Conservation (phyloP, 2,888 invertebrate genomes). For the Coleophora flavipennella region DNA sequence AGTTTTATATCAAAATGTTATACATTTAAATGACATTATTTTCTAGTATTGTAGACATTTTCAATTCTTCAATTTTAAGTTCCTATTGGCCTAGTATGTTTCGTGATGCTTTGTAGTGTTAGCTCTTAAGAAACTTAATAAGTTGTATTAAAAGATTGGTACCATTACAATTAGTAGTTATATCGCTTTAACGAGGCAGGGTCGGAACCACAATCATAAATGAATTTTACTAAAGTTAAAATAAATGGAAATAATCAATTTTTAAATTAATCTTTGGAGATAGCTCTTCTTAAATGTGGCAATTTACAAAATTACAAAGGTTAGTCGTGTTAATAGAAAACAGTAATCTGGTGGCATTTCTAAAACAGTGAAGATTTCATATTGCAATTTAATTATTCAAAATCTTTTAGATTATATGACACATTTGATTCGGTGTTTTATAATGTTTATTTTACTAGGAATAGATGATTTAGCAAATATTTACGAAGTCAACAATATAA, state of each 20-base stretch:
- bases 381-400: no score
- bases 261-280: constrained; percentile 37
- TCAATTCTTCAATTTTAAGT: constrained; percentile 36
- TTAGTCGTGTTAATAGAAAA: not conserved
- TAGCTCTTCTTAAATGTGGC: constrained; percentile 44
- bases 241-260: constrained; percentile 27
- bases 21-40: constrained; percentile 13
- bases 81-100: constrained; percentile 67
- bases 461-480: no score
- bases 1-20: not conserved
- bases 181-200: constrained; percentile 70
- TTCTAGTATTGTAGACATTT: constrained; percentile 17
- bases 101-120: constrained; percentile 54
- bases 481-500: no score
- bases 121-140: constrained; percentile 32
- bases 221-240: constrained; percentile 22
- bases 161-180: constrained; percentile 49
- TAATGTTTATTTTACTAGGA: no score
- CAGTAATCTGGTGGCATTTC: not conserved
- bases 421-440: no score
- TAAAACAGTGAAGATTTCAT: constrained; percentile 1
- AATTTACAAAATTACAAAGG: no score
- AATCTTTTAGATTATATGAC: no score
- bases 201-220: constrained; percentile 63
- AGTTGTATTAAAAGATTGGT: constrained; percentile 45